Conservation (phyloP, 1,140 invertebrate genomes). For the Cardiocondyla obscurior region DNA sequence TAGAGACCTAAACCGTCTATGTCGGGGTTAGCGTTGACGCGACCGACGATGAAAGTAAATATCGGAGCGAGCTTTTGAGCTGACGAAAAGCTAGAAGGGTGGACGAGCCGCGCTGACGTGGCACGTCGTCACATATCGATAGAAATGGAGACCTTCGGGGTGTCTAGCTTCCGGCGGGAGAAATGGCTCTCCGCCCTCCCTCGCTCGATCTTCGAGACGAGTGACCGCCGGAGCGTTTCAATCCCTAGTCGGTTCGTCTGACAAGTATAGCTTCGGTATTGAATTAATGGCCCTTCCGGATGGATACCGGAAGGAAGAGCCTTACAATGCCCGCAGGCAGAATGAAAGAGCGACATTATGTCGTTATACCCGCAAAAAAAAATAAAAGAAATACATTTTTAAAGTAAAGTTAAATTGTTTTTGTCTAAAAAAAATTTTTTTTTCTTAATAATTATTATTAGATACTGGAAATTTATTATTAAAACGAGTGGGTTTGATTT, state of each 20-base stretch:
- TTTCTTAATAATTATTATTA: background rate
- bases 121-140: constrained; percentile 68
- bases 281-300: constrained; percentile 67
- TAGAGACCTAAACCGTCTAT: constrained; percentile 57
- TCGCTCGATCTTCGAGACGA: constrained; percentile 53
- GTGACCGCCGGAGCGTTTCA: constrained; percentile 64
- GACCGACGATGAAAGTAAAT: constrained; percentile 66
- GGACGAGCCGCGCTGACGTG: constrained; percentile 75
- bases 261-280: constrained; percentile 54
- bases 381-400: background rate
- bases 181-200: constrained; percentile 68
- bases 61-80: constrained; percentile 46
- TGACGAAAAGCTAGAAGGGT: constrained; percentile 68
- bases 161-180: constrained; percentile 74
- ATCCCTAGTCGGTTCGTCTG: constrained; percentile 64
- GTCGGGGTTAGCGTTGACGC: constrained; percentile 68
- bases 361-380: background rate
- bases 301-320: constrained; percentile 57
- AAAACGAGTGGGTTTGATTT: no score
- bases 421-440: background rate
- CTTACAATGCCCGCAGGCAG: background rate
- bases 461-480: no score
- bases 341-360: background rate
- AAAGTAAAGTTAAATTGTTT: background rate
- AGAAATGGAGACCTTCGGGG: constrained; percentile 68